Base-by-base conservation (phyloP, 2,113 vertebrate species). In the Mobula hypostoma region DNA sequence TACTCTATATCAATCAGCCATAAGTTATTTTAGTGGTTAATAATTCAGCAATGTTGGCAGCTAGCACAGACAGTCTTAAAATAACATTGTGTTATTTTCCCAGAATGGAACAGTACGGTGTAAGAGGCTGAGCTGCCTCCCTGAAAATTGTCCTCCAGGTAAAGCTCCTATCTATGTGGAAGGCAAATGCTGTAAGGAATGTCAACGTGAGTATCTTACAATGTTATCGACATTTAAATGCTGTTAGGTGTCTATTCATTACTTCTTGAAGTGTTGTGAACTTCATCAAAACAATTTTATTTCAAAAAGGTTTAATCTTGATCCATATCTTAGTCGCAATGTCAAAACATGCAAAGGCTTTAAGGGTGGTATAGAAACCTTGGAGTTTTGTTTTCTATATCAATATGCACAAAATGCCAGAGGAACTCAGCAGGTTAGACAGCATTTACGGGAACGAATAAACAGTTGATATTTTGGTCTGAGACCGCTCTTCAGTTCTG, bases 41-140 rank as follows among this genome's bases (percentile, higher is more conserved):
- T 91, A 72, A 92, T 72, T 32, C 68, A 92, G 40, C 17, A 19
- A 56, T 29, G 91, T 56, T 74, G 70, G 48, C 8, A 36, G 48
- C 36, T 76, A 93, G 27, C 9, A 27, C 74, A 93, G 14, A 29
- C 36, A 74, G 19, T 56, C 36, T 93, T 76, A 56, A 76, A 56
- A 74, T 72, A 93, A 48, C 66, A 93, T 29, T 21, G 48, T 27
- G 56, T 56, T 56, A 32, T 29, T 96, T 96, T 94, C 92, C 95
- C 97, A 99, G 99, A 99, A 99, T 0, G 99, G 99, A 48, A 98
- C 98, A 0, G 96, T 98, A 95, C 98, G 98, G 74, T 99, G 99
- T 0, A 98, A 99, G 95, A 97, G 97, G 95, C 96, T 99, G 95
- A 94, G 96, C 95, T 99, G 99, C 95, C 97, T 98, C 7, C 94